phyloP scores from a whole-genome alignment of 2,888 invertebrate species.

The Gastrophysa polygoni region DNA sequence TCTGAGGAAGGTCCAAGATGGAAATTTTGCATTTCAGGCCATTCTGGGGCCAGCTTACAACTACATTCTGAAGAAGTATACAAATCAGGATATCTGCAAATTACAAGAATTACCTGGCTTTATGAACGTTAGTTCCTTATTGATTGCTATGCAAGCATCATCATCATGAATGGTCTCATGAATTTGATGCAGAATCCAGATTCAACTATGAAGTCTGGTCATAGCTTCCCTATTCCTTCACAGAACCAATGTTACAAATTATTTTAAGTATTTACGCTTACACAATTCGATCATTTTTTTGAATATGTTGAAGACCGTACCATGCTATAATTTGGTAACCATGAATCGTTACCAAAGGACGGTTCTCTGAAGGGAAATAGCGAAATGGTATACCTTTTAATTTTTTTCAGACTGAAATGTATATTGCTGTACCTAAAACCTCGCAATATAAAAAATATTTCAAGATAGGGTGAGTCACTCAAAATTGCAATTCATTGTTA shows the following conservation, averaged over 20 bases:
- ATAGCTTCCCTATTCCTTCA: too few relatives aligned
- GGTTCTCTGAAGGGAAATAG: not conserved
- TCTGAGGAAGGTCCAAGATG: constrained; percentile 50
- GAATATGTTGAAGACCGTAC: too few relatives aligned
- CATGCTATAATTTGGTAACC: too few relatives aligned
- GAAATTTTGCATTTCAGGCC: constrained; percentile 57
- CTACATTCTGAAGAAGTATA: constrained; percentile 57
- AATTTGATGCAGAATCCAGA: too few relatives aligned
- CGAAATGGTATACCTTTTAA: not conserved
- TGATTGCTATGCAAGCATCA: too few relatives aligned
- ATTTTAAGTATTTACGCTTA: too few relatives aligned
- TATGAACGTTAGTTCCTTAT: constrained; percentile 37
- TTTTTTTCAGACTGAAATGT: constrained; percentile 39
- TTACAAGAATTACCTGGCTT: constrained; percentile 56
- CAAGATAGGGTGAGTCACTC: constrained; percentile 43
- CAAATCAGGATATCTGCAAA: constrained; percentile 61
- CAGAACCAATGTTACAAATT: too few relatives aligned
- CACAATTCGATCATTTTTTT: too few relatives aligned
- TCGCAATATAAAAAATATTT: constrained; percentile 47
- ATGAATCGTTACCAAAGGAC: too few relatives aligned
- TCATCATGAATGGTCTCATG: too few relatives aligned
- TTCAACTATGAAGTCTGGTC: too few relatives aligned
- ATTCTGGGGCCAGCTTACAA: constrained; percentile 55
- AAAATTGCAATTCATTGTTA: too few relatives aligned
- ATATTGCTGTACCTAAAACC: constrained; percentile 41